Base-by-base conservation (phyloP, 2,113 vertebrate genomes). In the Gavia stellata region DNA sequence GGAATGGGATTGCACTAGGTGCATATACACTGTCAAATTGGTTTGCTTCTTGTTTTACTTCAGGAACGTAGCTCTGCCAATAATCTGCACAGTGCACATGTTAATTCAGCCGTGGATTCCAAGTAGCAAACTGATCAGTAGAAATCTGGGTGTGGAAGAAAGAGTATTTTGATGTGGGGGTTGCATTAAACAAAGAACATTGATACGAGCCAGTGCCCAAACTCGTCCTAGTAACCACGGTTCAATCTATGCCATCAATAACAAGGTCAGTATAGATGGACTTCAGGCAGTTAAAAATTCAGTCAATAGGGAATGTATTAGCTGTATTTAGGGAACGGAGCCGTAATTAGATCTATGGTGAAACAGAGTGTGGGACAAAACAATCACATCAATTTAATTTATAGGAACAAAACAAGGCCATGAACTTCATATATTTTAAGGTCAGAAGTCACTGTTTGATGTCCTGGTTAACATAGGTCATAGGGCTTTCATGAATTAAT, bases 401-500 rank as follows among this genome's bases (percentile, higher is more conserved):
- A 50, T 63, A 56, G 86, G 85, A 94, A 90, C 34, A 66, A 66
- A 93, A 81, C 85, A 82, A 26, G 21, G 8, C 14, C 28, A 45
- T 63, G 53, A 87, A 75, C 36, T 77, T 88, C 10, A 45, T 73
- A 53, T 23, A 73, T 88, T 92, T 93, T 66, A 94, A 90, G 58
- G 81, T 90, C 90, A 86, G 71, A 92, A 92, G 82, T 72, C 74
- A 86, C 26, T 81, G 38, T 90, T 85, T 87, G 63, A 89, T 71
- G 61, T 96, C 26, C 13, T 81, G n/a, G 38, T 53, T 90, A 86
- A 53, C 63, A 86, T 19, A 92, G 68, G 61, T 88, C 59, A 28
- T 34, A 81, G 24, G 52, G 71, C n/a, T 84, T 81, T 14, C 26
- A 63, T 75, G 77, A 95, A 75, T 94, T 95, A 89, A 94, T 96